These are phyloP conservation scores for Myxocyprinus asiaticus DNA, from an alignment of 2,113 vertebrate species.

Conservation along the genomic window DNA sequence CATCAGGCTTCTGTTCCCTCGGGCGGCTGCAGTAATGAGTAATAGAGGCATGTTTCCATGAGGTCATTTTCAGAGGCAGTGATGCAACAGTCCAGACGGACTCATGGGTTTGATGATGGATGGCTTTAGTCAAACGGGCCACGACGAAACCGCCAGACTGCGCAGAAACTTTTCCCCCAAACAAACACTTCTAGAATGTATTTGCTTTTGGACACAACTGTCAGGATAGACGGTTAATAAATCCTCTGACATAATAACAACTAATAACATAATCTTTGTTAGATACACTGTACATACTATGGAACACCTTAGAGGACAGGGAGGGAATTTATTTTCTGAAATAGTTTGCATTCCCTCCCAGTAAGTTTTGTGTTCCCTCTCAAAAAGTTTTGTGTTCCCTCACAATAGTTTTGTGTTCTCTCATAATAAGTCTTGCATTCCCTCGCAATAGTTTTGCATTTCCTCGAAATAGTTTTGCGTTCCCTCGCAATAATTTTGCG, in stretches of 20 bases:
- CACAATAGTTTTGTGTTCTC: no score
- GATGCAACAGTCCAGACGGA: slow-evolving; percentile 4
- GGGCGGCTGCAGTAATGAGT: slow-evolving; percentile 1
- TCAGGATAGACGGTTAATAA: background rate
- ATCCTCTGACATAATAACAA: no score
- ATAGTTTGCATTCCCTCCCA: no score
- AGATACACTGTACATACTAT: background rate
- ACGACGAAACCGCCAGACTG: background rate
- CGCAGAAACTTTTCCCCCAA: background rate
- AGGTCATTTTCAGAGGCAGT: slow-evolving; percentile 7
- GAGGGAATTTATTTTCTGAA: no score
- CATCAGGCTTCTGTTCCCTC: slow-evolving; percentile 2
- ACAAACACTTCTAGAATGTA: slow-evolving; percentile 1
- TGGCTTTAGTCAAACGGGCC: slow-evolving; percentile 15
- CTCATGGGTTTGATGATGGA: slow-evolving; percentile 29
- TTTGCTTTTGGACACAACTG: background rate
- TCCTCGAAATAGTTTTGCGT: no score
- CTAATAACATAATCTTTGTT: background rate
- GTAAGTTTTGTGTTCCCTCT: no score
- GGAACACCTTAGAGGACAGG: no score
- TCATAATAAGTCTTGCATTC: no score
- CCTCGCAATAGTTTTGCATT: no score
- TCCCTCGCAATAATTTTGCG: no score
- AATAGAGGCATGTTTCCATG: slow-evolving; percentile 16
- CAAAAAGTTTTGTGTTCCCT: no score